A percentile compares a stretch with the other conserved stretches of the same genome.
These are phyloP conservation scores for Canis aureus DNA, from an alignment of 2,113 vertebrate species.

Conservation along the genomic window DNA sequence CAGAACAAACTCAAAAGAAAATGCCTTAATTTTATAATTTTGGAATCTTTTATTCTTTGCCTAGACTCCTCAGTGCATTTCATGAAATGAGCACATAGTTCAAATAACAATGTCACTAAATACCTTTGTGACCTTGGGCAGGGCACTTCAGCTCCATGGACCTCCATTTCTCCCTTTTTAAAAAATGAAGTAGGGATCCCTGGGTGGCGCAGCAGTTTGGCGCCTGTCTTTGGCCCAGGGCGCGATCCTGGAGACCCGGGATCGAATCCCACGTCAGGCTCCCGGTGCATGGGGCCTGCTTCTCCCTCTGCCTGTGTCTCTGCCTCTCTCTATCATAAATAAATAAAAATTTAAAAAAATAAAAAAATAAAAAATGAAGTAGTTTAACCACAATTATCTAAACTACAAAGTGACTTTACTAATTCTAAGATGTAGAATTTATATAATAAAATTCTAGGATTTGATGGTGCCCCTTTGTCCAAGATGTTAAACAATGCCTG, in stretches of 20 bases:
- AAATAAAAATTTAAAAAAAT: no score
- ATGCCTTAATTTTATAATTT: background rate
- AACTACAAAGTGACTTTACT: conserved; percentile 1
- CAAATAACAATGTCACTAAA: background rate
- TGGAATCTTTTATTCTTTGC: background rate
- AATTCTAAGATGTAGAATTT: conserved; percentile 40
- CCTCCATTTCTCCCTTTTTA: background rate
- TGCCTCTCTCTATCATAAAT: no score
- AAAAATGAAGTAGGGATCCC: background rate
- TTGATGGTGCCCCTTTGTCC: background rate
- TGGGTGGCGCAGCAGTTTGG: no score
- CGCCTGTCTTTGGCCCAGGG: no score
- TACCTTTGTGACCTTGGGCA: background rate
- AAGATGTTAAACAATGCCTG: background rate
- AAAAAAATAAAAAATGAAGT: background rate
- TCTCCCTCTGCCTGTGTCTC: no score
- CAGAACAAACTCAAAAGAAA: background rate
- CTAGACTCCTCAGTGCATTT: background rate
- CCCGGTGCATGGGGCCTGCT: no score
- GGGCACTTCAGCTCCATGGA: background rate
- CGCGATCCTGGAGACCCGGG: no score
- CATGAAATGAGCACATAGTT: background rate
- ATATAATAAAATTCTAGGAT: conserved; percentile 47
- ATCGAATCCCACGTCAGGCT: no score
- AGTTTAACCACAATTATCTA: conserved; percentile 28